phyloP scores from a whole-genome alignment of 2,797 vertebrate genomes.

The Cirrhinus mrigala region DNA sequence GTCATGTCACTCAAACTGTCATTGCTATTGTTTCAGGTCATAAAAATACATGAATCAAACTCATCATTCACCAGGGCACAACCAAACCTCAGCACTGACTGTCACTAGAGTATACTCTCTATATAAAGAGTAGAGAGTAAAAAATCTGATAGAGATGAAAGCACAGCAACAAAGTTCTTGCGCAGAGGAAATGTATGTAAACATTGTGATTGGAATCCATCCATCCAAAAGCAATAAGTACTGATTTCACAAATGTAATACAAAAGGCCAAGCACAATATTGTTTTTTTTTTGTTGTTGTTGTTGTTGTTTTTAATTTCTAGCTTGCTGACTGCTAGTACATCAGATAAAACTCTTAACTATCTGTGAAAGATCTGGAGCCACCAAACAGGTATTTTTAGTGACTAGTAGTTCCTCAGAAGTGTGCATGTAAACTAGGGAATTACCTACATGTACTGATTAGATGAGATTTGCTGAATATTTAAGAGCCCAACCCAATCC shows the following conservation, averaged over 20 bases:
- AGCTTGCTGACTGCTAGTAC: neutral
- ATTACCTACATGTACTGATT: neutral
- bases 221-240: neutral
- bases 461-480: neutral
- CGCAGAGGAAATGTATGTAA: neutral
- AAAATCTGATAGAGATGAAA: neutral
- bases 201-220: neutral
- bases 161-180: neutral
- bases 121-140: slow-evolving; percentile 36
- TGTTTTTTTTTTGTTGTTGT: too few relatives aligned
- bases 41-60: slow-evolving; percentile 57
- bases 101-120: slow-evolving; percentile 45
- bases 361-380: neutral
- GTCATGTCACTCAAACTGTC: slow-evolving; percentile 45
- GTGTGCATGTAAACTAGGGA: neutral
- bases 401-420: neutral
- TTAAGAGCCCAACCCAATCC: neutral
- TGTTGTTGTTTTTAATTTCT: too few relatives aligned
- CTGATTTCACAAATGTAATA: neutral
- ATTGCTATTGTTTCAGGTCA: slow-evolving; percentile 55
- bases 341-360: neutral
- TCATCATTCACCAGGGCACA: slow-evolving; percentile 41
- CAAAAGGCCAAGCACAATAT: neutral
- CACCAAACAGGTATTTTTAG: neutral
- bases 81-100: slow-evolving; percentile 34